A percentile compares a stretch with the other conserved stretches of the same genome.
Conservation (phyloP, 2,113 vertebrate genomes). For the Gnathonemus echidnorhynchus region DNA sequence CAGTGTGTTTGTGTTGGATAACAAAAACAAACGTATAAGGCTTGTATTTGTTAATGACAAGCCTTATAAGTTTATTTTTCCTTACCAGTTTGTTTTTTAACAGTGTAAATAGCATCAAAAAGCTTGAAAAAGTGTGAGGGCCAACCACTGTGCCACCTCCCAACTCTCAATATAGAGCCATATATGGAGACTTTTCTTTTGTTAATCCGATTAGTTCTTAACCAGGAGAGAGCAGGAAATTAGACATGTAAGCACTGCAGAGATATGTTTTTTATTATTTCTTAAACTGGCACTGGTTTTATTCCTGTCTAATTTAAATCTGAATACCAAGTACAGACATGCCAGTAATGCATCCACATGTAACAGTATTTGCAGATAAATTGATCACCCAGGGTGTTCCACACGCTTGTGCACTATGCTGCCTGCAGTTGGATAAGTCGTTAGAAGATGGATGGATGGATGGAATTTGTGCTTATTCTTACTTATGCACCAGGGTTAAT, state of each 20-base stretch:
- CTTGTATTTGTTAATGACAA: neutral
- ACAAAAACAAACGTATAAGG: neutral
- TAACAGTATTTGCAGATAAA: neutral
- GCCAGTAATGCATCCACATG: neutral
- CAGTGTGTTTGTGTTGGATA: neutral
- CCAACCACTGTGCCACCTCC: too few species aligned
- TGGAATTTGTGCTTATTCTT: neutral
- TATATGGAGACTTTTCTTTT: slow-evolving; percentile 36
- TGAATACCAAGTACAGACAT: neutral
- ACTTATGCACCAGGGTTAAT: neutral
- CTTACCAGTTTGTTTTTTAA: neutral
- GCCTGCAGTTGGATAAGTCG: neutral
- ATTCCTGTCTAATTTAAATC: neutral
- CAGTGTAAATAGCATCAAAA: neutral
- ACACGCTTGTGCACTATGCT: neutral
- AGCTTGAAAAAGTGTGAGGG: neutral
- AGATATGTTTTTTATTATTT: slow-evolving; percentile 37
- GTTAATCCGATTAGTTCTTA: slow-evolving; percentile 68
- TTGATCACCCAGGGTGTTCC: neutral
- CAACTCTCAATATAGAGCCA: neutral
- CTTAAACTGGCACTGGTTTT: slow-evolving; percentile 43
- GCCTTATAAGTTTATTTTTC: neutral
- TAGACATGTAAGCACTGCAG: slow-evolving; percentile 28
- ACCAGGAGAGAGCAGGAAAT: slow-evolving; percentile 42
- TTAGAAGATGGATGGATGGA: neutral